A percentile compares a stretch with the other conserved stretches of the same genome.
Conservation (phyloP, 2,113 vertebrate species). For the Epinephelus cyanopodus region DNA sequence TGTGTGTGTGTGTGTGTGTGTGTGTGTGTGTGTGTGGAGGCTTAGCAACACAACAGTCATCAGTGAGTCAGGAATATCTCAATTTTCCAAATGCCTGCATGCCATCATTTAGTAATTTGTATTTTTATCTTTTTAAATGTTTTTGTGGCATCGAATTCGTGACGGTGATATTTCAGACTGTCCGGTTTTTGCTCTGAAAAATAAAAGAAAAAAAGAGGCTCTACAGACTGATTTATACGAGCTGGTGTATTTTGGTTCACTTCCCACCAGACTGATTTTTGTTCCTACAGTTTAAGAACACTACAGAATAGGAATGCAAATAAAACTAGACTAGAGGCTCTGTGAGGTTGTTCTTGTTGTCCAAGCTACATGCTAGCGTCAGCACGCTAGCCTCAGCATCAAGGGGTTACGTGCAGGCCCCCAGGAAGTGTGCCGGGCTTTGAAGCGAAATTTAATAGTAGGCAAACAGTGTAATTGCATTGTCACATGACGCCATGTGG, state of each 20-base stretch:
- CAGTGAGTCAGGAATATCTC: conserved; percentile 46
- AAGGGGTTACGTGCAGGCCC: too few species aligned
- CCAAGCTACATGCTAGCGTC: background rate
- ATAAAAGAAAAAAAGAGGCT: background rate
- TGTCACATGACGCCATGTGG: too few species aligned
- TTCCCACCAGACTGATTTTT: background rate
- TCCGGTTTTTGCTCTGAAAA: background rate
- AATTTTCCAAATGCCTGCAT: conserved; percentile 7
- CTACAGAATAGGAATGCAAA: background rate
- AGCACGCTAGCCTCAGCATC: background rate
- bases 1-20: conserved; percentile 1
- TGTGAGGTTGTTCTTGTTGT: background rate
- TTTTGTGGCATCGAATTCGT: background rate
- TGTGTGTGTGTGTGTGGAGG: background rate
- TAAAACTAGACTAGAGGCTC: too few species aligned
- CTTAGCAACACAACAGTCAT: conserved; percentile 14
- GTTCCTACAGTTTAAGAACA: background rate
- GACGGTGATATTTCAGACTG: background rate
- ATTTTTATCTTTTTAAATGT: background rate
- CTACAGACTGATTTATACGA: background rate
- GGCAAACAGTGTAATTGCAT: too few species aligned
- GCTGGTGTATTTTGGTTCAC: background rate
- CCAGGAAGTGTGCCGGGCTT: too few species aligned
- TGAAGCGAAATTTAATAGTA: too few species aligned
- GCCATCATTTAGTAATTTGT: conserved; percentile 59